Base-by-base conservation (phyloP, 2,113 vertebrate species). In the Tamias sibiricus region DNA sequence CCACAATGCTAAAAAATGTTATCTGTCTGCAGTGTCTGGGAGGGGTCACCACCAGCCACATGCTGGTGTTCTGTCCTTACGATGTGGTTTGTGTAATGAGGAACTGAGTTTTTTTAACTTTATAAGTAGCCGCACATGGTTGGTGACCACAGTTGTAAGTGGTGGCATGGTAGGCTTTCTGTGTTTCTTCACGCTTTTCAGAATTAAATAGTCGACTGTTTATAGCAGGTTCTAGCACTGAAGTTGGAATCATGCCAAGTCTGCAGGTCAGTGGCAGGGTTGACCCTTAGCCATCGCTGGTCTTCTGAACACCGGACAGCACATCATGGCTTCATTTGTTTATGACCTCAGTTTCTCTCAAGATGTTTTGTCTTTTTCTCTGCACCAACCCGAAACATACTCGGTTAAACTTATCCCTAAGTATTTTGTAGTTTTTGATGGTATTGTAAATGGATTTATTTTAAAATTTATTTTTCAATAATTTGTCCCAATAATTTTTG, bases 251-350 rank as follows among this genome's bases (percentile, higher is more conserved):
- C 22, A 4, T 1, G 1, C 13, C 11, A 52, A n/a, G 16, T 59
- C 42, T 52, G 1, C 13, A 35, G 64, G 13, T 22, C 12, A 37
- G 2, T 66, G 49, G 13, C 54, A 32, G 62, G 47, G n/a, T 0
- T 32, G 72, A 22, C 16, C 12, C 30, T 8, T 22, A 16, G n/a
- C 16, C 3, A 0, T 7, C 8, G 28, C 17, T 35, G 16, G n/a
- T 57, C 28, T 87, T 37, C 35, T 26, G 10, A 9, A 42, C 26
- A 0, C 22, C 24, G 20, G 3, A 11, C 17, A 26, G 4, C 4
- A 0, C 24, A 4, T 42, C 24, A 4, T 42, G 24, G 66, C 22
- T 57, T 64, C 8, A 37, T 26, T 28, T 37, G 30, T 8, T 2
- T n/a, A 8, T 13, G 16, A n/a, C n/a, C 66, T 35, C 74, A 24